A percentile compares a stretch with the other conserved stretches of the same genome.
Conservation (phyloP, 2,888 invertebrate species). For the Ischnus inquisitorius region DNA sequence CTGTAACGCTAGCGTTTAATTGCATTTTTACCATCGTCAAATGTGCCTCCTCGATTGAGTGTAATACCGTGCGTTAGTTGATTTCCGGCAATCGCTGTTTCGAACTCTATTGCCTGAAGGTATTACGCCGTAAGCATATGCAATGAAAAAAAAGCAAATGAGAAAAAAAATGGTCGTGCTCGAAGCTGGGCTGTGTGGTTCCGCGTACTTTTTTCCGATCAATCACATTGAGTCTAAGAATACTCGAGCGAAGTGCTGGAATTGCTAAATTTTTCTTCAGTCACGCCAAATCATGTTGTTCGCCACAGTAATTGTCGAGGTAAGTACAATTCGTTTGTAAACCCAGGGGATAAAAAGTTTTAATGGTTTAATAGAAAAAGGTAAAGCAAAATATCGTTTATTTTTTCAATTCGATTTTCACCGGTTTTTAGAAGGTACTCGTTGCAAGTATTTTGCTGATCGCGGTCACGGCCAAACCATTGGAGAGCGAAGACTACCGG, state of each 20-base stretch:
- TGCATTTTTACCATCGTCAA: background rate
- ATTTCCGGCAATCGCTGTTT: background rate
- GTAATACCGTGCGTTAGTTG: background rate
- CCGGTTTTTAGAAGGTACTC: constrained; percentile 33
- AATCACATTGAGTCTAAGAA: background rate
- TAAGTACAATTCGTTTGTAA: background rate
- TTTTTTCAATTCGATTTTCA: too few relatives aligned
- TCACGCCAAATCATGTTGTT: constrained; percentile 16
- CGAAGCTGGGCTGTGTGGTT: background rate
- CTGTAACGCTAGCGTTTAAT: background rate
- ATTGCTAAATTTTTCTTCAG: constrained; percentile 6
- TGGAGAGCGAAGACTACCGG: constrained; percentile 49
- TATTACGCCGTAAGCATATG: constrained; percentile 6
- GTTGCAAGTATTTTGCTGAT: constrained; percentile 26
- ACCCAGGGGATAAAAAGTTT: background rate
- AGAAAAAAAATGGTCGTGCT: background rate
- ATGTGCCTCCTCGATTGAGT: background rate
- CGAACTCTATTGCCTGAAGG: background rate
- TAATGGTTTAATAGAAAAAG: background rate
- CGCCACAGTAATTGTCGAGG: constrained; percentile 9
- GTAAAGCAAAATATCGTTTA: background rate
- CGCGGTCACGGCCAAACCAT: constrained; percentile 19
- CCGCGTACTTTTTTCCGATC: background rate
- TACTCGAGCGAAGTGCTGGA: background rate
- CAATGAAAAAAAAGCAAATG: constrained; percentile 8